Conservation (phyloP, 2,113 vertebrate genomes). For the Patagioenas fasciata region DNA sequence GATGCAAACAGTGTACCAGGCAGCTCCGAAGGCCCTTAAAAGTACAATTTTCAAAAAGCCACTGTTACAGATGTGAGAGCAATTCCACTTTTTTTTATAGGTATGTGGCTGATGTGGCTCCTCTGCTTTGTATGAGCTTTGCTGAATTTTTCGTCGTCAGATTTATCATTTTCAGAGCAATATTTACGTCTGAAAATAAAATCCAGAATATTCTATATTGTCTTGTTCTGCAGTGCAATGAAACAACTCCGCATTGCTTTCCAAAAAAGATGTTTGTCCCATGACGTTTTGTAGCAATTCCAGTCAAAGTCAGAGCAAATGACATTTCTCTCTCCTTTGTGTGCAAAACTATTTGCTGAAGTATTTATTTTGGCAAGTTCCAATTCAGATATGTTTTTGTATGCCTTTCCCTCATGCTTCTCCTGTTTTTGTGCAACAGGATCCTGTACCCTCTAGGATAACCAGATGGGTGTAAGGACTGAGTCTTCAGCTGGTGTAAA, state of each 20-base stretch:
- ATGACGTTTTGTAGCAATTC: background rate
- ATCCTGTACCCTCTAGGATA: background rate
- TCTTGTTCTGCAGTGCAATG: background rate
- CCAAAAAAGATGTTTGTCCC: background rate
- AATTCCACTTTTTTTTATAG: background rate
- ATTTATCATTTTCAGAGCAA: background rate
- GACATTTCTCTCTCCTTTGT: background rate
- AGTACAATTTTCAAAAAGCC: background rate
- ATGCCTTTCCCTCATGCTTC: background rate
- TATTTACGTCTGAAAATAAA: background rate
- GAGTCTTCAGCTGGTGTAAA: background rate
- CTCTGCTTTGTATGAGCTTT: background rate
- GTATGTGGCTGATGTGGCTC: background rate
- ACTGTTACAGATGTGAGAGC: background rate
- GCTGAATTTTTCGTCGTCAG: background rate
- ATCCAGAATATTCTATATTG: background rate
- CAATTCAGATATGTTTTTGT: background rate
- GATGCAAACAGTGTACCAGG: background rate
- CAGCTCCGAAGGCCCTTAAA: background rate
- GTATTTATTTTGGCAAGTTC: background rate
- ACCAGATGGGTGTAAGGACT: background rate
- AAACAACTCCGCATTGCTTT: background rate
- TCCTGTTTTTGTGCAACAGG: background rate
- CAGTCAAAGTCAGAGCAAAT: background rate
- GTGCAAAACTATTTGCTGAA: background rate